Evolutionary conservation across 1,140 invertebrate species (phyloP).

Genomic region (Drosophila sproati): DNA sequence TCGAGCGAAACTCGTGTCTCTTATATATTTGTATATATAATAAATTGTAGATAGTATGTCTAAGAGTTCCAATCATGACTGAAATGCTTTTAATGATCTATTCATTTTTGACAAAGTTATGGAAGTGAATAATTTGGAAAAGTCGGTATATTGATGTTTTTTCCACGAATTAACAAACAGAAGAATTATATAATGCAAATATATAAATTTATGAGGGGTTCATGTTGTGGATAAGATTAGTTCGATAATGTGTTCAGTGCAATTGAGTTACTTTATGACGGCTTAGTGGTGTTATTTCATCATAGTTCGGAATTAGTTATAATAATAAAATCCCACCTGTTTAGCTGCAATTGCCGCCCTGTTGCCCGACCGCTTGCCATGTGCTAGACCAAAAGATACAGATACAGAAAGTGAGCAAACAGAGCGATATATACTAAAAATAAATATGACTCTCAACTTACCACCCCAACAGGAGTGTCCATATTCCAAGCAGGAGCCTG

Average conservation of each 20-base stretch:
- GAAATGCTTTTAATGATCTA: no score
- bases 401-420: constrained; percentile 20
- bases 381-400: constrained; percentile 47
- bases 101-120: no score
- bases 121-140: no score
- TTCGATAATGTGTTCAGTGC: constrained; percentile 3
- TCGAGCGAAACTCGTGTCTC: no score
- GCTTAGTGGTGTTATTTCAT: background rate
- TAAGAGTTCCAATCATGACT: no score
- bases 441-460: constrained; percentile 51
- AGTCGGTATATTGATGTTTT: no score
- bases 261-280: constrained; percentile 27
- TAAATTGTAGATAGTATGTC: no score
- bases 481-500: constrained; percentile 83
- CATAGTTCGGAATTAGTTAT: background rate
- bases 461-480: constrained; percentile 83
- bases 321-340: constrained; percentile 43
- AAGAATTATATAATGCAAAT: constrained; percentile 1
- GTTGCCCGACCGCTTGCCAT: constrained; percentile 74
- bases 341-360: constrained; percentile 47
- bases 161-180: background rate
- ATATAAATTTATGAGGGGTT: background rate
- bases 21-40: no score
- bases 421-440: background rate
- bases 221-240: constrained; percentile 35